Evolutionary conservation across 1,140 invertebrate species (phyloP).

Genomic region (Andricus grossulariae): DNA sequence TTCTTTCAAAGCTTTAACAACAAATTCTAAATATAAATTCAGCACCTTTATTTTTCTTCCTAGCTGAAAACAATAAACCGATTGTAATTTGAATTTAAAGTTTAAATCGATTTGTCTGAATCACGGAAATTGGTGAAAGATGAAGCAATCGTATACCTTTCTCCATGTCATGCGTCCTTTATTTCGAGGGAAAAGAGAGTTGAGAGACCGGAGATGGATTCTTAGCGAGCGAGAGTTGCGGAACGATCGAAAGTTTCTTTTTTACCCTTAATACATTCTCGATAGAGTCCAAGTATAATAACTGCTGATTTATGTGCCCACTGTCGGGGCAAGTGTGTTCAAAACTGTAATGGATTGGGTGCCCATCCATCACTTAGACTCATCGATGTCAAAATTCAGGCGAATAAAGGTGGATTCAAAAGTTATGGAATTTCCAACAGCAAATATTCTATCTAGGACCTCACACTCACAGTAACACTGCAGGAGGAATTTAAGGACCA

Average conservation of each 20-base stretch:
- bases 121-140: not conserved
- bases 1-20: no score
- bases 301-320: constrained; percentile 7
- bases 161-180: not conserved
- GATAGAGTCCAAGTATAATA: not conserved
- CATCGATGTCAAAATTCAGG: constrained; percentile 40
- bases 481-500: not conserved
- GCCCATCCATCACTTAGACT: constrained; percentile 34
- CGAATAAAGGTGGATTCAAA: not conserved
- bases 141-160: not conserved
- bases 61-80: not conserved
- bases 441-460: not conserved
- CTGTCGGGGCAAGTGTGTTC: not conserved
- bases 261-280: not conserved
- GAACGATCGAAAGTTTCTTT: constrained; percentile 7
- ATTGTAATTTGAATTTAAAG: not conserved
- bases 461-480: not conserved
- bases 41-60: no score
- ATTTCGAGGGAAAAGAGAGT: constrained; percentile 5
- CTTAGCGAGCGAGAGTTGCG: not conserved
- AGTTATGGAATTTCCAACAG: not conserved
- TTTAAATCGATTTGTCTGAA: not conserved
- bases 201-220: not conserved
- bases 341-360: constrained; percentile 25
- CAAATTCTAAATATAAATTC: no score